Percentiles rank a stretch among this genome's conserved stretches.
These are phyloP conservation scores for Cosmia pyralina DNA, from an alignment of 2,888 invertebrate genomes.

Conservation along the genomic window DNA sequence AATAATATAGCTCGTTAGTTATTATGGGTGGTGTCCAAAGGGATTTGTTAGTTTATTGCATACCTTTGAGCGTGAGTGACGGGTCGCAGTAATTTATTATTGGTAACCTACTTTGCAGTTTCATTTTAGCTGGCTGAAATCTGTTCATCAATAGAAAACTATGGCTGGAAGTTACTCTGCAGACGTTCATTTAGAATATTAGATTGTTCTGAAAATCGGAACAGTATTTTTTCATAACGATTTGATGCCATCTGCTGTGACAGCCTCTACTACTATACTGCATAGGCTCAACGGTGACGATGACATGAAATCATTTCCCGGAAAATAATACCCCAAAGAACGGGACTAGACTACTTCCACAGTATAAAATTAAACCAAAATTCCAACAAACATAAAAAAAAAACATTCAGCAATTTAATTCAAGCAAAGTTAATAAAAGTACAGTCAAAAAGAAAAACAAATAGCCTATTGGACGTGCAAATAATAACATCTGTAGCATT, in stretches of 20 bases:
- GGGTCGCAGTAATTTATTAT: conserved; percentile 8
- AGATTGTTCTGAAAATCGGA: neutral
- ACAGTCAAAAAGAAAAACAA: conserved; percentile 70
- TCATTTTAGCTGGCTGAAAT: neutral
- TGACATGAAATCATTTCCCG: neutral
- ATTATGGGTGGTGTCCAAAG: conserved; percentile 51
- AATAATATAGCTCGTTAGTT: conserved; percentile 67
- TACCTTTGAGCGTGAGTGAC: conserved; percentile 40
- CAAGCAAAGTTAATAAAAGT: conserved; percentile 55
- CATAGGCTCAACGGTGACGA: neutral
- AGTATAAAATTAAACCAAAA: neutral
- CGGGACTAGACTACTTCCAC: too few species aligned
- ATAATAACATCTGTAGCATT: conserved; percentile 74
- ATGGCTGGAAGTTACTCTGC: neutral
- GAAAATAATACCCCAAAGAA: neutral
- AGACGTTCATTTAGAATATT: neutral
- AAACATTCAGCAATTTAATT: conserved; percentile 46
- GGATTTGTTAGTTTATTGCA: conserved; percentile 50
- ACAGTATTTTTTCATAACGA: neutral
- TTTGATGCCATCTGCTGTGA: neutral
- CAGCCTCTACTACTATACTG: neutral
- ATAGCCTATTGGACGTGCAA: conserved; percentile 74
- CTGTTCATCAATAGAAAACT: neutral
- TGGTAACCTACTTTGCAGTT: conserved; percentile 18
- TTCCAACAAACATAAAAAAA: conserved; percentile 1